phyloP scores from a whole-genome alignment of 2,113 vertebrate genomes.

The Phyllostomus discolor region DNA sequence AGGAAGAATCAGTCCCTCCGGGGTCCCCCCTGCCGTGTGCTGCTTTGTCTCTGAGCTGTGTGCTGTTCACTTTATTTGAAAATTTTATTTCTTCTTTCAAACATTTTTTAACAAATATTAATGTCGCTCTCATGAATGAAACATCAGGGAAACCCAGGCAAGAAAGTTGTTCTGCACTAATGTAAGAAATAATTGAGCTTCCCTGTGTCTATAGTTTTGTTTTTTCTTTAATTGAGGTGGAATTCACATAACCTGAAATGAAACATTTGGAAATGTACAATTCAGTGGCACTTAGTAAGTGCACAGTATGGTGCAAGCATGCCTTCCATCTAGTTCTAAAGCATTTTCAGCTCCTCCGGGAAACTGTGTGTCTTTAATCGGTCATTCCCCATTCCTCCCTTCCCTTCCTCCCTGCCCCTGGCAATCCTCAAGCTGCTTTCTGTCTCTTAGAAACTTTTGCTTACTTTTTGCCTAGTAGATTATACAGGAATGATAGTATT shows the following conservation, averaged over 20 bases:
- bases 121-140: background rate
- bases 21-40: too few relatives aligned
- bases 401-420: too few relatives aligned
- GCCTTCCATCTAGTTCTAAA: background rate
- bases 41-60: background rate
- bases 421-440: background rate
- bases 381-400: background rate
- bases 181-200: background rate
- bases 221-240: background rate
- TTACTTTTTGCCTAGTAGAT: background rate
- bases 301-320: rapidly evolving
- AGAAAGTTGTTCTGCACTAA: background rate
- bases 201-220: background rate
- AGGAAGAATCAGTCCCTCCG: background rate
- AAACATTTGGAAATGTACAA: background rate
- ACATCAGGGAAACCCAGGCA: background rate
- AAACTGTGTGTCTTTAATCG: background rate
- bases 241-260: background rate
- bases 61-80: background rate
- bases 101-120: background rate
- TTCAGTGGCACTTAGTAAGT: background rate
- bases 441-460: background rate
- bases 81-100: background rate
- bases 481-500: background rate
- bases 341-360: background rate